Conservation (phyloP, 2,888 invertebrate genomes). For the Drosophila paucipuncta region DNA sequence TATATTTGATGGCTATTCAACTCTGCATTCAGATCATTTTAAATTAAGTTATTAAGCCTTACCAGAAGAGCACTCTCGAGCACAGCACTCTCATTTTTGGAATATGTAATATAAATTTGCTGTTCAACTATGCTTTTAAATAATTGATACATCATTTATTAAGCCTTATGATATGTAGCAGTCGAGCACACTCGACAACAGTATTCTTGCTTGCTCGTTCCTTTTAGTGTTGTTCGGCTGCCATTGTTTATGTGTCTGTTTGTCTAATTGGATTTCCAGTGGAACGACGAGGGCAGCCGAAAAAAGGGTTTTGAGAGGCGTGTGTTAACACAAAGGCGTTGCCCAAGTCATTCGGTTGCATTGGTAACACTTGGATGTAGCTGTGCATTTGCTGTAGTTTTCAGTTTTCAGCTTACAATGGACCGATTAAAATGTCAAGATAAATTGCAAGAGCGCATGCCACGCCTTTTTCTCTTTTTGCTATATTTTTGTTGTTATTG, state of each 20-base stretch:
- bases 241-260: slow-evolving; percentile 70
- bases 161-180: background rate
- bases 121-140: background rate
- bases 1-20: no score
- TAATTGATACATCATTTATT: background rate
- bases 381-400: slow-evolving; percentile 29
- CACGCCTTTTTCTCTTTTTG: slow-evolving; percentile 45
- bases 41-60: background rate
- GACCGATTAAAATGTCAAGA: slow-evolving; percentile 73
- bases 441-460: slow-evolving; percentile 56
- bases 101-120: background rate
- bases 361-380: slow-evolving; percentile 35
- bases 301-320: slow-evolving; percentile 28
- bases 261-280: slow-evolving; percentile 71
- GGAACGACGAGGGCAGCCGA: background rate
- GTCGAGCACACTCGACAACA: background rate
- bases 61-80: background rate
- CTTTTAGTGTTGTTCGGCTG: slow-evolving; percentile 39
- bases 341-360: slow-evolving; percentile 27
- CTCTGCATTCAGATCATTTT: no score
- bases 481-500: background rate
- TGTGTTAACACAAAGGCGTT: slow-evolving; percentile 51
- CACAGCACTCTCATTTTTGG: background rate
- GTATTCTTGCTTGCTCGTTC: slow-evolving; percentile 11
- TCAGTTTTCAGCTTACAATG: slow-evolving; percentile 27